phyloP scores from a whole-genome alignment of 2,888 invertebrate genomes.

The Cantharis flavilabris region DNA sequence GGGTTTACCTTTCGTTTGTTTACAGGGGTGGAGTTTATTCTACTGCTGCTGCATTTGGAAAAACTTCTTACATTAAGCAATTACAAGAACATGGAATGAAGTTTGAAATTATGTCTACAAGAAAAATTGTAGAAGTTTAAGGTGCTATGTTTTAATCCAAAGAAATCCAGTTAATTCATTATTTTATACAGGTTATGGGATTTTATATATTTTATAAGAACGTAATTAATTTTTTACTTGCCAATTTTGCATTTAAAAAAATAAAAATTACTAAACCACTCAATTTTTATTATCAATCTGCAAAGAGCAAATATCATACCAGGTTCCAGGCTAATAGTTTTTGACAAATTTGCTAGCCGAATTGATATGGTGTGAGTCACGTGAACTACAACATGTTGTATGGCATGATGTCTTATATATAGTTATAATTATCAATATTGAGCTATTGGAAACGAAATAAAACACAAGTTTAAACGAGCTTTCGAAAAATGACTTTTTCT shows the following conservation, averaged over 20 bases:
- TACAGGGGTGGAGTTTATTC: slow-evolving; percentile 84
- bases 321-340: too few species aligned
- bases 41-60: slow-evolving; percentile 82
- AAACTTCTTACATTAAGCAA: slow-evolving; percentile 77
- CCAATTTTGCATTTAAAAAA: not conserved
- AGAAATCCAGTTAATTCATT: not conserved
- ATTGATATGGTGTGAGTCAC: too few species aligned
- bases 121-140: not conserved
- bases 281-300: too few species aligned
- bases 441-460: too few species aligned
- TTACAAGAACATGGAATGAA: slow-evolving; percentile 73
- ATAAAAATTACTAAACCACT: too few species aligned
- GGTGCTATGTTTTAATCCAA: not conserved
- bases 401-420: too few species aligned
- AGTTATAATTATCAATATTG: too few species aligned
- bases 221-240: not conserved
- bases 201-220: not conserved
- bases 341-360: too few species aligned
- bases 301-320: too few species aligned
- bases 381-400: too few species aligned
- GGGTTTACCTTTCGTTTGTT: slow-evolving; percentile 24
- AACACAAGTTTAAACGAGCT: too few species aligned
- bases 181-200: not conserved
- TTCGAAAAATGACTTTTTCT: too few species aligned
- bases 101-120: slow-evolving; percentile 62